Base-by-base conservation (phyloP, 1,140 invertebrate species). In the Drosophila yakuba region DNA sequence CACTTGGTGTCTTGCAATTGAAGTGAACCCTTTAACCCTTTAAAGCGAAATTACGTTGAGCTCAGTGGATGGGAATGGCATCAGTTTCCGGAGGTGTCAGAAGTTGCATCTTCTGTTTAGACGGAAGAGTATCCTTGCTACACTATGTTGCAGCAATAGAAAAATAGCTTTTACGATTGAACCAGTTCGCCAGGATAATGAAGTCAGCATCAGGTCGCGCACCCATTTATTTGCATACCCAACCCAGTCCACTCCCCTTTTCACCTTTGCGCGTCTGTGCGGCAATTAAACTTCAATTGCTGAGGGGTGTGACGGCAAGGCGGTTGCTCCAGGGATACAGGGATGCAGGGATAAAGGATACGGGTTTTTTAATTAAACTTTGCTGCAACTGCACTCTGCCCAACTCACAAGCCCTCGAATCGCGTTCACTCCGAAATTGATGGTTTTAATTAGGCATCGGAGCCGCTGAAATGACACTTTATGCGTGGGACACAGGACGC, bases 321-420 rank as follows among this genome's bases (percentile, higher is more conserved):
- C 32, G 20, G 2, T 11, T 20, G 14, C 32, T 41, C 25, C 38
- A 15, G 28, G 44, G 51, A 28, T 54, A 48, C 63, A 20, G 20
- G 20, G 20, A 20, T 20, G 2, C 38, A 15, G 28, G 44, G 51
- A 28, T 54, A 48, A 15, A n/a, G 44, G 51, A 28, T 54, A 48
- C 63, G 58, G 67, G n/a, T 81, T 85, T 85, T 84, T 85, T 86
- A 85, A 86, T 86, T 85, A 86, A 86, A 81, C 68, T 81, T 72
- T 48, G 50, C 71, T 66, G 64, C 47, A 55, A 15, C n/a, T 44
- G 68, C 47, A 66, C 25, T 23, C 39, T 39, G 47, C 41, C 23
- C 47, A 39, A n/a, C 35, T 17, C 20, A n/a, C 35, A 3, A 14
- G 38, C 38, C 36, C 20, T n/a, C 35, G 35, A n/a, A 23, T 47